Percentiles rank a stretch among this genome's conserved stretches.
These are phyloP conservation scores for Machimus atricapillus DNA, from an alignment of 2,888 invertebrate genomes.

Conservation along the genomic window DNA sequence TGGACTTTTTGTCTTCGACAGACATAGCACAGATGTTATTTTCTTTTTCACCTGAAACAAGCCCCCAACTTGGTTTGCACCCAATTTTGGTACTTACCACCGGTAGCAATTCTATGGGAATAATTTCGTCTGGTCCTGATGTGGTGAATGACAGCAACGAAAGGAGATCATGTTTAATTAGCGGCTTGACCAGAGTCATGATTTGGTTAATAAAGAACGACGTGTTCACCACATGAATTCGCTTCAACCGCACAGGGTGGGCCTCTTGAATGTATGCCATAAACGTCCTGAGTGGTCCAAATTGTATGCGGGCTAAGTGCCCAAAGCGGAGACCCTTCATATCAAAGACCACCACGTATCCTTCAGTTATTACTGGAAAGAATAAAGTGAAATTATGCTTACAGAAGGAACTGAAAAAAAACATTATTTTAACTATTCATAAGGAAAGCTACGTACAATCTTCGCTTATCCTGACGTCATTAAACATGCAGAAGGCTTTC, in stretches of 20 bases:
- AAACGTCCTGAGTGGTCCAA: constrained; percentile 70
- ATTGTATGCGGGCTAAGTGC: constrained; percentile 70
- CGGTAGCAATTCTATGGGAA: constrained; percentile 49
- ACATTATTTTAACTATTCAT: not conserved
- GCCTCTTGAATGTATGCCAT: constrained; percentile 75
- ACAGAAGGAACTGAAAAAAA: not conserved
- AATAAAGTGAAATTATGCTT: not conserved
- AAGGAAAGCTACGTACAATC: constrained; percentile 58
- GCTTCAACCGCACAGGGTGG: constrained; percentile 71
- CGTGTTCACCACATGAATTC: constrained; percentile 72
- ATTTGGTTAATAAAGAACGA: constrained; percentile 74
- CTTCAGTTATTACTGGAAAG: constrained; percentile 60
- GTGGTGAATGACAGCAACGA: constrained; percentile 68
- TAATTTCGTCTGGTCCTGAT: constrained; percentile 62
- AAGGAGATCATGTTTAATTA: constrained; percentile 70
- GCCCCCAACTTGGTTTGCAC: not conserved
- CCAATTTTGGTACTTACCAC: constrained; percentile 44
- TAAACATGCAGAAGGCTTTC: constrained; percentile 72
- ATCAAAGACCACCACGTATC: constrained; percentile 72
- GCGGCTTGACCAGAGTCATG: constrained; percentile 71
- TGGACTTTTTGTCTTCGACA: not conserved
- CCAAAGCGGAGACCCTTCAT: constrained; percentile 73
- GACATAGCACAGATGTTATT: not conserved
- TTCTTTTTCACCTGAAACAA: not conserved
- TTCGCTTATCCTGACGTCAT: constrained; percentile 70